Evolutionary conservation across 2,797 vertebrate genomes (phyloP), one percentile per base, ranked within the genome.

Genomic region (Knipowitschia caucasica): DNA sequence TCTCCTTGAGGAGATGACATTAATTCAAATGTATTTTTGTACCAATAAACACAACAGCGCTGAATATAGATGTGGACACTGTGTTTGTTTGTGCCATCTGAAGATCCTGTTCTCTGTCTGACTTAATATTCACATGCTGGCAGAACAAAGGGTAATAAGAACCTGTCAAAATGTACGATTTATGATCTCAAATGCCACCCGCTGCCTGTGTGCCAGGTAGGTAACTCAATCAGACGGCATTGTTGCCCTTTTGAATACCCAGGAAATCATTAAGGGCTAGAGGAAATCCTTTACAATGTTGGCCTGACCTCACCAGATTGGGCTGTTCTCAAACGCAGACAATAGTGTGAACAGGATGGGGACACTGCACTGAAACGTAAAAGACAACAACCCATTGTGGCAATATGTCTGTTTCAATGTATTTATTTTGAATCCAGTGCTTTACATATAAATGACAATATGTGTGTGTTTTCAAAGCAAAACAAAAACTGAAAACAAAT

Each of bases 241-340:
- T 83, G 83, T 88, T 87, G 76, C 77, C 80, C 77, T 71, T 67
- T 72, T 84, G 82, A 87, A 88, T 87, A 74, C 83, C 76, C 86
- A 88, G 88, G 85, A 90, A 88, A 85, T 86, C 76, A 88, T 90
- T 90, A 86, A 88, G 73, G 75, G 80, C 80, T 67, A 77, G 67
- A 86, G 88, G 86, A 89, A 88, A 87, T 89, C 84, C 82, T 89
- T 85, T 84, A 88, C 82, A 88, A 85, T 84, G 84, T 83, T 78
- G 71, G 67, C 82, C 84, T 89, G 86, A 89, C 86, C 86, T 84
- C 83, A 82, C 67, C 75, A 70, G 71, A 67, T 35, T 51, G 76
- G 75, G 76, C 54, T 80, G 61, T 73, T 71, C 80, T 80, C 75
- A 77, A 79, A 75, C 53, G 71, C 75, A 83, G 83, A 88, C 86